Conservation (phyloP, 2,888 invertebrate species). For the Heliconius charithonia region DNA sequence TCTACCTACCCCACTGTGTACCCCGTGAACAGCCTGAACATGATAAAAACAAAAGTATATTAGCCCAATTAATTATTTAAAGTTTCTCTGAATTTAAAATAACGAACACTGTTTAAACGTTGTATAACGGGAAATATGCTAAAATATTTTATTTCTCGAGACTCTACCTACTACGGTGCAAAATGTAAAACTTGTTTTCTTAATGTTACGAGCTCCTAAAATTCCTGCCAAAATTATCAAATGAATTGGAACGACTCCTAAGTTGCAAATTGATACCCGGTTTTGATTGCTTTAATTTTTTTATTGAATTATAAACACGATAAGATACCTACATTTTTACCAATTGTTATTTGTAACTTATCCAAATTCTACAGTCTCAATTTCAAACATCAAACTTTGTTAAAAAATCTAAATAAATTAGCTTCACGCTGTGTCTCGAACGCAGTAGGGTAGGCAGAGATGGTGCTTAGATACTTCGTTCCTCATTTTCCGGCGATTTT, state of each 20-base stretch:
- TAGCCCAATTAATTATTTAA: neutral
- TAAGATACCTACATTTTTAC: constrained; percentile 38
- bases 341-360: constrained; percentile 39
- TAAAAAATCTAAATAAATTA: too few species aligned
- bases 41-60: neutral
- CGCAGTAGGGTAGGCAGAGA: too few species aligned
- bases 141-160: constrained; percentile 19
- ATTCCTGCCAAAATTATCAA: constrained; percentile 25
- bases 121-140: constrained; percentile 5
- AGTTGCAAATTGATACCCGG: neutral
- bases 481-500: too few species aligned
- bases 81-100: neutral
- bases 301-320: constrained; percentile 34
- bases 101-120: constrained; percentile 10
- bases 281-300: constrained; percentile 13
- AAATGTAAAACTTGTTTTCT: constrained; percentile 19
- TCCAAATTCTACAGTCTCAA: constrained; percentile 48
- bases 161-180: constrained; percentile 4
- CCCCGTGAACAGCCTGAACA: too few species aligned
- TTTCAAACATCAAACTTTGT: constrained; percentile 60
- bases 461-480: too few species aligned
- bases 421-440: too few species aligned
- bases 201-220: constrained; percentile 17
- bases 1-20: too few species aligned
- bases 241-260: constrained; percentile 23